Evolutionary conservation across 2,113 vertebrate species (phyloP).

Genomic region (Chaenocephalus aceratus): DNA sequence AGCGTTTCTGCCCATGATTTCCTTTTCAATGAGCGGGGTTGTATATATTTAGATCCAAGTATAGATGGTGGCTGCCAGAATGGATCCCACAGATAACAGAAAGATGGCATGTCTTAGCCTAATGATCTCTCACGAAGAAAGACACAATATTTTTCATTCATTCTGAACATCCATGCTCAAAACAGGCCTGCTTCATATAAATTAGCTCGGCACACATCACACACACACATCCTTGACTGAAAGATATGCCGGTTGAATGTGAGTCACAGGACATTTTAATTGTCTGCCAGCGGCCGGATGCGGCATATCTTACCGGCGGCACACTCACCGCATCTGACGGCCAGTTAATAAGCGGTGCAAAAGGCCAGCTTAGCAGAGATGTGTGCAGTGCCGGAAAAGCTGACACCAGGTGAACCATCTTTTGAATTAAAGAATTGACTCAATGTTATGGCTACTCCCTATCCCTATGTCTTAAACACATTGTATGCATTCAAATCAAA

Average conservation of each 20-base stretch:
- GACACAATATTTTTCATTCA: slow-evolving; percentile 35
- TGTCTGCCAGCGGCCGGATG: slow-evolving; percentile 64
- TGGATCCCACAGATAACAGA: slow-evolving; percentile 61
- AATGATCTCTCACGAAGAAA: slow-evolving; percentile 55
- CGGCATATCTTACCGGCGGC: slow-evolving; percentile 51
- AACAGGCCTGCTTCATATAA: slow-evolving; percentile 19
- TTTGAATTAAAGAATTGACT: slow-evolving; percentile 49
- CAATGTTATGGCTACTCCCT: slow-evolving; percentile 35
- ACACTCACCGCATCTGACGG: slow-evolving; percentile 44
- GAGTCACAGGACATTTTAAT: slow-evolving; percentile 71
- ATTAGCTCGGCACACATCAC: slow-evolving; percentile 17
- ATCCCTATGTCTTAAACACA: too few species aligned
- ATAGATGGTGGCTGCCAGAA: slow-evolving; percentile 56
- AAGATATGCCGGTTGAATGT: slow-evolving; percentile 53
- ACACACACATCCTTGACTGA: slow-evolving; percentile 22
- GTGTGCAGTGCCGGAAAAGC: slow-evolving; percentile 36
- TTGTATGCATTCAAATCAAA: too few species aligned
- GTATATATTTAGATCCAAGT: slow-evolving; percentile 72
- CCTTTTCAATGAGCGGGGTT: slow-evolving; percentile 66
- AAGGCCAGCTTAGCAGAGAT: slow-evolving; percentile 50
- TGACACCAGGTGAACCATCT: slow-evolving; percentile 54
- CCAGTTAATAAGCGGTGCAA: slow-evolving; percentile 64
- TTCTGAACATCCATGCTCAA: slow-evolving; percentile 10
- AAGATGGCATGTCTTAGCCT: slow-evolving; percentile 49
- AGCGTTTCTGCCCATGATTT: slow-evolving; percentile 60